Evolutionary conservation across 2,113 vertebrate genomes (phyloP), one percentile per base, ranked within the genome.

Genomic region (Muntiacus reevesi): DNA sequence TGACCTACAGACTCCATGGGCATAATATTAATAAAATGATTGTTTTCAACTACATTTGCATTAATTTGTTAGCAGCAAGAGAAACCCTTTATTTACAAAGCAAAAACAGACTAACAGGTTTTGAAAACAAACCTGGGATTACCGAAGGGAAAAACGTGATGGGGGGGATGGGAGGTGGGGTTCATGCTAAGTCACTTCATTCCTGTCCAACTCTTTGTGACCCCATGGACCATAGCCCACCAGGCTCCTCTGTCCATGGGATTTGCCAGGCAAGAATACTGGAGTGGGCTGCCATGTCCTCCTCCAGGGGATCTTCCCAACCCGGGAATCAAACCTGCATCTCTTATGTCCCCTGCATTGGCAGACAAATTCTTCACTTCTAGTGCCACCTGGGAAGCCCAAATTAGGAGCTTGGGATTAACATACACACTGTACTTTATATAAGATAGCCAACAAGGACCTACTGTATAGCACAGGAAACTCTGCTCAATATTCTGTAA

Each of bases 151-250:
- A 47, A 15, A 47, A 45, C 0, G 2, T 28, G 15, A 8, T 16
- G 15, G 4, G 27, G 27, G 15, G 74, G 25, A 47, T 19, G n/a
- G 67, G 19, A 71, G n/a, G 5, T 2, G 1, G 10, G 67, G n/a
- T 71, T 71, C n/a, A 23, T 71, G 67, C n/a, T 71, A 71, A 40
- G 5, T 23, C n/a, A 1, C n/a, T 40, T 40, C 19, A 40, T 21
- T 23, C 10, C 0, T 71, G 19, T 71, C n/a, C n/a, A 12, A 3
- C 67, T 71, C n/a, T 71, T 23, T 13, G n/a, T 40, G 21, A 71
- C 67, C 10, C 67, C 67, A 6, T 71, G n/a, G 67, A 71, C 10
- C 1, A 0, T 71, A 71, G 67, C 67, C 10, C 0, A 0, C n/a
- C n/a, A 40, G 67, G n/a, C n/a, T 71, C n/a, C 19, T 71, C n/a